These are phyloP conservation scores for Lacanobia wlatinum DNA, from an alignment of 2,888 invertebrate species.

Conservation along the genomic window DNA sequence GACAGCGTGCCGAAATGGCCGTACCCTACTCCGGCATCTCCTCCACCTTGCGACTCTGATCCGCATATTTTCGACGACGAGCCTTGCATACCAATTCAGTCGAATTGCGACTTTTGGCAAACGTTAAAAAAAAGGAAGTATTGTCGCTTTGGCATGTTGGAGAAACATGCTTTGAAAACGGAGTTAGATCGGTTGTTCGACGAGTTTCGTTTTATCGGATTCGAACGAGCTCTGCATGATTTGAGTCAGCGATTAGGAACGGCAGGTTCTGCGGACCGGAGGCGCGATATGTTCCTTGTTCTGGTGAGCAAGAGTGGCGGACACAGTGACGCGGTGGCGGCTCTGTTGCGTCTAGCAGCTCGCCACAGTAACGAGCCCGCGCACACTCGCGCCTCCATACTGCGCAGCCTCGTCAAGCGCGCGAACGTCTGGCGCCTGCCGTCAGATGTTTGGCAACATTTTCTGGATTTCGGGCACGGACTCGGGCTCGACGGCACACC, in stretches of 20 bases:
- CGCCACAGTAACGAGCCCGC: slow-evolving; percentile 77
- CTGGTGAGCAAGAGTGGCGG: slow-evolving; percentile 71
- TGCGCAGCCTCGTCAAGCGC: slow-evolving; percentile 79
- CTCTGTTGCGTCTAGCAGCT: slow-evolving; percentile 41
- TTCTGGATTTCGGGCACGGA: no score
- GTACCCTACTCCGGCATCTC: slow-evolving; percentile 62
- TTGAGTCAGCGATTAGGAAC: slow-evolving; percentile 72
- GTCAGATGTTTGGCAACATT: no score
- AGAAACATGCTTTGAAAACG: no score
- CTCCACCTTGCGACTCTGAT: background rate
- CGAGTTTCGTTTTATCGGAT: slow-evolving; percentile 77
- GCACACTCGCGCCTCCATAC: slow-evolving; percentile 77
- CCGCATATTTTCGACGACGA: slow-evolving; percentile 58
- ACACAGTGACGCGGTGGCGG: no score
- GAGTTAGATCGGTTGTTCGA: slow-evolving; percentile 78
- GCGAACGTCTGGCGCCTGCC: no score
- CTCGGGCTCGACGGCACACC: background rate
- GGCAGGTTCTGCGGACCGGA: slow-evolving; percentile 65
- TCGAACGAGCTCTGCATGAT: slow-evolving; percentile 76
- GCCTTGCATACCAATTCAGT: background rate
- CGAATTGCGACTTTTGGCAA: no score
- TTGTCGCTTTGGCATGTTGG: no score
- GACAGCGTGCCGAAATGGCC: slow-evolving; percentile 70
- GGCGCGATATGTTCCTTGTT: slow-evolving; percentile 65
- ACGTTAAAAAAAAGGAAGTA: no score